Base-by-base conservation (phyloP, 2,797 vertebrate species). In the Fistularia commersonii region DNA sequence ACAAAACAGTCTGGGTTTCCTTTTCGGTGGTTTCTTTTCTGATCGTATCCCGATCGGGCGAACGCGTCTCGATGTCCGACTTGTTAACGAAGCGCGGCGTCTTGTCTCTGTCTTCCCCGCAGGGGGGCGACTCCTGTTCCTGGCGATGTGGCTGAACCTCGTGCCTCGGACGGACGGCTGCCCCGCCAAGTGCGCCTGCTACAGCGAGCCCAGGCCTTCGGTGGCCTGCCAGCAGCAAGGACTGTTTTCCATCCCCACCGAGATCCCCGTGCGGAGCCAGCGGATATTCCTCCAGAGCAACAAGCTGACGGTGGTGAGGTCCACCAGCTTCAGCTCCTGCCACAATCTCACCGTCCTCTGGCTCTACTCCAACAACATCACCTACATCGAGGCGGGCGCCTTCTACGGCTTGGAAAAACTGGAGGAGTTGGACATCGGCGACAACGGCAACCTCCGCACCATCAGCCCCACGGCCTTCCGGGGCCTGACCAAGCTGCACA, bases 161-260 rank as follows among this genome's bases (percentile, higher is more conserved):
- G 92, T 91, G 60, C 87, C 82, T 60, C 89, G 86, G 85, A 91
- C 81, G 48, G 89, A 92, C 11, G 90, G 92, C 52, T 99, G 97
- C 87, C 96, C 97, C 0, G 92, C 93, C 45, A 95, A 93, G 53
- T 99, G 97, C 3, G 92, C 95, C 35, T 99, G 97, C 87, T 98
- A 95, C 90, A 93, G 90, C 33, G 96, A 99, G 58, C 97, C 97
- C 61, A 93, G 89, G 82, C 94, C 95, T 51, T 96, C 96, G 0
- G 93, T 95, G 64, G 96, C 96, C 71, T 99, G 97, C 87, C 96
- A 97, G 64, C 96, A 98, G 88, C 97, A 98, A 83, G 95, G 94
- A 75, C 93, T 99, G 71, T 92, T 88, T 68, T 90, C 90, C 44
- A 93, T 99, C 64, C 96, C 97, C 14, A 63, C 87, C 0, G 93